Conservation (phyloP, 1,140 invertebrate genomes). For the Leptestheria dahalacensis region DNA sequence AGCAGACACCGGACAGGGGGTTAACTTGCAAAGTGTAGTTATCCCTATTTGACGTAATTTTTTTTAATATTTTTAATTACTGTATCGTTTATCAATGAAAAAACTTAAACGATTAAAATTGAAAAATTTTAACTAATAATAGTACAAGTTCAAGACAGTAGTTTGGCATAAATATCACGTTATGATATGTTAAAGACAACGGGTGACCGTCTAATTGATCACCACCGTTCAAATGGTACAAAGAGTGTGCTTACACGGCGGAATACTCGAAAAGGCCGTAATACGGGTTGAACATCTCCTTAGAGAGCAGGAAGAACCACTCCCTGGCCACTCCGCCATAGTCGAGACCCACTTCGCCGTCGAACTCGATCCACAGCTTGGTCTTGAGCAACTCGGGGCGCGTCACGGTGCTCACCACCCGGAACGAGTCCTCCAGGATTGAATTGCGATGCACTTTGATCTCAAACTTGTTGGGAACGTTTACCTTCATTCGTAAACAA, state of each 20-base stretch:
- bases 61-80: too few relatives aligned
- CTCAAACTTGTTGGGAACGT: constrained; percentile 95
- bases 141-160: too few relatives aligned
- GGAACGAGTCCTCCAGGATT: constrained; percentile 90
- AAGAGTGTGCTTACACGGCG: constrained; percentile 56
- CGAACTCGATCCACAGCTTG: constrained; percentile 97
- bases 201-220: too few relatives aligned
- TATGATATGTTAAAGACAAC: too few relatives aligned
- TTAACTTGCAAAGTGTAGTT: constrained; percentile 99
- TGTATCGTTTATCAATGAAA: too few relatives aligned
- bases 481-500: constrained; percentile 46
- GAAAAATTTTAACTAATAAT: too few relatives aligned
- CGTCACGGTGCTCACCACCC: constrained; percentile 70
- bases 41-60: constrained; percentile 60
- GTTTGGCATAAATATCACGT: too few relatives aligned
- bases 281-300: constrained; percentile 99
- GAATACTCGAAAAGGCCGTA: constrained; percentile 99
- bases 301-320: constrained; percentile 96
- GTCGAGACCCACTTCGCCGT: constrained; percentile 90
- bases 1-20: constrained; percentile 88
- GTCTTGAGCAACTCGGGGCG: constrained; percentile 81
- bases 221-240: too few relatives aligned
- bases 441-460: constrained; percentile 77
- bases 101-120: neutral
- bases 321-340: constrained; percentile 93